phyloP scores from a whole-genome alignment of 2,113 vertebrate genomes.

The Scopus umbretta region DNA sequence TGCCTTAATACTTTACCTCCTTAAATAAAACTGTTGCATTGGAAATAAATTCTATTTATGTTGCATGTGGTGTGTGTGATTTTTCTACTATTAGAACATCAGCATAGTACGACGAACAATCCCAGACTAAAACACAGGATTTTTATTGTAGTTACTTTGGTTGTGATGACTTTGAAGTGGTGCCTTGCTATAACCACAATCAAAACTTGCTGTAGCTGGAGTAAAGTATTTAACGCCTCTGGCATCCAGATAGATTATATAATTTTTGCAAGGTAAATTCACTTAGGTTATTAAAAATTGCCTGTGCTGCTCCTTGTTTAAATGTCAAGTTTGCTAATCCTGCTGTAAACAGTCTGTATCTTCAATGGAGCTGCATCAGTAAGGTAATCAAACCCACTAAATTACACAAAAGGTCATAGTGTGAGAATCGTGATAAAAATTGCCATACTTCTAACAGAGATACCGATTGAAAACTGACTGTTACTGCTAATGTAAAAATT shows the following conservation, averaged over 20 bases:
- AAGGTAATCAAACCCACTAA: not conserved
- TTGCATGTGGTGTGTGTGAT: not conserved
- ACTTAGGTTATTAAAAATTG: not conserved
- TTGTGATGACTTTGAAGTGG: not conserved
- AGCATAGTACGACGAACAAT: not conserved
- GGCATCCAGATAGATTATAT: not conserved
- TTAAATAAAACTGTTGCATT: not conserved
- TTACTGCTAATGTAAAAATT: not conserved
- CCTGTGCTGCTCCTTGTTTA: not conserved
- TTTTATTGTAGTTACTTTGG: not conserved
- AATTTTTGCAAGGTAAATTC: not conserved
- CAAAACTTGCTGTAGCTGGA: not conserved
- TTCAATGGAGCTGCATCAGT: not conserved
- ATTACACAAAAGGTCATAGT: not conserved
- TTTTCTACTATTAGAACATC: not conserved
- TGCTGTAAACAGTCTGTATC: not conserved
- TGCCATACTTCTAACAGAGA: not conserved
- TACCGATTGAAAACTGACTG: not conserved
- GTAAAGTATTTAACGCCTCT: not conserved
- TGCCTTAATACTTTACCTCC: constrained; percentile 65
- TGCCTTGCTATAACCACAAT: not conserved
- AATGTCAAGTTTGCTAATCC: not conserved
- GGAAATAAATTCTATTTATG: constrained; percentile 59
- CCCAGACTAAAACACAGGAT: not conserved
- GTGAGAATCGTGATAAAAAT: not conserved